phyloP scores from a whole-genome alignment of 2,113 vertebrate genomes.

The Gallinago undulata region DNA sequence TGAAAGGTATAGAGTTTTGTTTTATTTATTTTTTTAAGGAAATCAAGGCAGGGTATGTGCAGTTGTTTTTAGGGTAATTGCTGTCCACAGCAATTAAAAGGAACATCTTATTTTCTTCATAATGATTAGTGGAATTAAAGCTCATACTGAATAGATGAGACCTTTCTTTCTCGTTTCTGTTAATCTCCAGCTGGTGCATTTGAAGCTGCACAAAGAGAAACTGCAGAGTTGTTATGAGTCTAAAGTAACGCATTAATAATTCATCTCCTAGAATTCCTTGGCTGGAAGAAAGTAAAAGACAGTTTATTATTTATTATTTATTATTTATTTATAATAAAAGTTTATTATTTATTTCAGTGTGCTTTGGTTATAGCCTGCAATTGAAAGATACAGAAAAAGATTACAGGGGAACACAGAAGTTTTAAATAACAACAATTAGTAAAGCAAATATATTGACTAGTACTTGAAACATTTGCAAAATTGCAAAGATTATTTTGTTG shows the following conservation, averaged over 20 bases:
- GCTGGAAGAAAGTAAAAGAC: not conserved
- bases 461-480: not conserved
- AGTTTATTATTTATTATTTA: not conserved
- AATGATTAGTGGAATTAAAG: not conserved
- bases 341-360: not conserved
- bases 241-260: not conserved
- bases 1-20: not conserved
- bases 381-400: not conserved
- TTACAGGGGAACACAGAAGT: not conserved
- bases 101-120: not conserved
- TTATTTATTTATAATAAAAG: not conserved
- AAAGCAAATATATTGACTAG: not conserved
- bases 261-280: not conserved
- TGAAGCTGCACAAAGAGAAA: not conserved
- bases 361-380: not conserved
- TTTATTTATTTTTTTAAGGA: not conserved
- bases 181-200: not conserved
- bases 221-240: not conserved
- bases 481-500: not conserved
- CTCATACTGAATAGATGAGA: not conserved
- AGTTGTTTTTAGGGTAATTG: not conserved
- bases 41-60: not conserved
- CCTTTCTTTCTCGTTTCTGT: not conserved
- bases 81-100: not conserved
- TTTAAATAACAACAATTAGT: not conserved